Percentiles rank a stretch among this genome's conserved stretches.
These are phyloP conservation scores for Pachydiplax longipennis DNA, from an alignment of 2,888 invertebrate species.

Conservation along the genomic window DNA sequence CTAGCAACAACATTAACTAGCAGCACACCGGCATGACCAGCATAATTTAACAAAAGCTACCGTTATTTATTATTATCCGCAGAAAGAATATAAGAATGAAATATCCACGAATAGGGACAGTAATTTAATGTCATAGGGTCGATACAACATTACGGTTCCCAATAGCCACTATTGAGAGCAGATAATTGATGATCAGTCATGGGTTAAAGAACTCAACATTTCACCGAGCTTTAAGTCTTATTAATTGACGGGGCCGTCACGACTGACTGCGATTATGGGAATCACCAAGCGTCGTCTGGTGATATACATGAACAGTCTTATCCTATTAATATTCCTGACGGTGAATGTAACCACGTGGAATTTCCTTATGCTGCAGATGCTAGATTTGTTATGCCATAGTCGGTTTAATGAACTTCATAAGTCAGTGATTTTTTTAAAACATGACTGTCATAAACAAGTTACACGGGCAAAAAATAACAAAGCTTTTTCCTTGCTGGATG, in stretches of 20 bases:
- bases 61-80: too few relatives aligned
- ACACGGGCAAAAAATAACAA: neutral
- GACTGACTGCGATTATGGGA: neutral
- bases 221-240: neutral
- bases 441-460: neutral
- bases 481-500: neutral
- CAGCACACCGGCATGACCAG: too few relatives aligned
- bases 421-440: neutral
- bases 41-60: too few relatives aligned
- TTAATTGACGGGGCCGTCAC: neutral
- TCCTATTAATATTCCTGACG: neutral
- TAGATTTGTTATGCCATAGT: neutral
- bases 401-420: neutral
- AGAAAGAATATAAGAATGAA: too few relatives aligned
- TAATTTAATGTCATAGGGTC: too few relatives aligned
- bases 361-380: neutral
- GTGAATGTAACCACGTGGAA: neutral
- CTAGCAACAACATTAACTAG: too few relatives aligned
- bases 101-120: too few relatives aligned
- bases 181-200: neutral
- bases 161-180: neutral
- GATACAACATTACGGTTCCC: too few relatives aligned
- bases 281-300: neutral
- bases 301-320: neutral
- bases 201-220: neutral